Base-by-base conservation (phyloP, 2,797 vertebrate genomes). In the Pangasius sanitwongsei region DNA sequence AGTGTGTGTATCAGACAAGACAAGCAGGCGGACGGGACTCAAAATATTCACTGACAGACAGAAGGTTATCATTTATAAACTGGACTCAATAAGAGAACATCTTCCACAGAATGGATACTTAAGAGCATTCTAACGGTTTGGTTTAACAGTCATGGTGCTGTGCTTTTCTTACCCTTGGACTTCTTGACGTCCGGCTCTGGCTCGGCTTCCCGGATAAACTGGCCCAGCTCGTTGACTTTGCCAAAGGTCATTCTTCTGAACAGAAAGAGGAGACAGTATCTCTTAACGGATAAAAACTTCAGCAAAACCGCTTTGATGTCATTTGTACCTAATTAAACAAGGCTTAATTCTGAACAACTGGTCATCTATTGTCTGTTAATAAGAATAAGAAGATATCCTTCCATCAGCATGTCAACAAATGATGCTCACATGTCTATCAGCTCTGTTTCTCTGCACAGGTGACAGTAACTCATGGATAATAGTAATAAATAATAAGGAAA, bases 131-230 rank as follows among this genome's bases (percentile, higher is more conserved):
- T 16, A 84, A 16, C 23, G 50, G 44, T 84, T 44, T 31, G 28
- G 8, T 44, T 50, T 31, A 31, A n/a, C 41, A 4, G 8, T 77
- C 48, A n/a, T 2, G 16, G 1, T n/a, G 12, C 9, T 13, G 25
- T 50, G 83, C 50, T 34, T 1, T 11, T 53, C 12, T 91, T 94
- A 97, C 99, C 99, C 97, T 98, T 99, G 75, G 98, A 99, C 96
- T 99, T 99, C 96, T 99, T 99, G 88, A 98, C 96, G 91, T 99
- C 98, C 1, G 99, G 99, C 92, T 99, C 98, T 7, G 98, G 99
- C 92, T 99, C 99, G 25, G 99, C 98, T 94, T 99, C 99, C 93
- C 98, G 96, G 94, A 99, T 99, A 91, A 99, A 99, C 91, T 99
- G 98, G 4, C 99, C 99, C 92, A 99, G 93, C 93, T 99, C 98